Conservation (phyloP, 2,888 invertebrate genomes). For the Dasypogon diadema region DNA sequence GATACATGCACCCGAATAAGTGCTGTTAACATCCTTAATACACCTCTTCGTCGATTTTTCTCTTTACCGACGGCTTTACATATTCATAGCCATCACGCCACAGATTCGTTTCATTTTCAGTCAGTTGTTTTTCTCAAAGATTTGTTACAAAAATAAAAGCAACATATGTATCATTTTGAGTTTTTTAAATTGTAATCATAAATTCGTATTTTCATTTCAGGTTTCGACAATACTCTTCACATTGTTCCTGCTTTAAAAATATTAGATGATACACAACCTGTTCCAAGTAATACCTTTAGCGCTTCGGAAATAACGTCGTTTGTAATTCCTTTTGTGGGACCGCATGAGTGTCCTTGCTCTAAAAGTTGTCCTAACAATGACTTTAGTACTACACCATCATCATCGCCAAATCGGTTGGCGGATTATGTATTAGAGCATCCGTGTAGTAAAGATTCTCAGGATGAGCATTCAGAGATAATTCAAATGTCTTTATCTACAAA, state of each 20-base stretch:
- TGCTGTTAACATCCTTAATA: too few species aligned
- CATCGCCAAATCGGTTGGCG: conserved; percentile 40
- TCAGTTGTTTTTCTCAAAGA: too few species aligned
- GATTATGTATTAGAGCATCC: conserved; percentile 41
- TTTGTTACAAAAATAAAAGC: too few species aligned
- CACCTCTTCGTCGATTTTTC: too few species aligned
- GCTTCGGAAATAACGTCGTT: conserved; percentile 67
- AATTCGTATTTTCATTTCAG: conserved; percentile 59
- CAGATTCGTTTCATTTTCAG: too few species aligned
- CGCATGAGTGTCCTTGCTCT: conserved; percentile 68
- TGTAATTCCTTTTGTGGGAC: conserved; percentile 68
- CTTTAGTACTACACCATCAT: conserved; percentile 27
- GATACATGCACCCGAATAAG: too few species aligned
- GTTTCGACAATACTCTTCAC: conserved; percentile 68
- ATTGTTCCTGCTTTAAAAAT: conserved; percentile 66
- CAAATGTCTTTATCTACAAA: conserved; percentile 47
- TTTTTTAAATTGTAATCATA: too few species aligned
- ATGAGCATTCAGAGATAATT: conserved; percentile 36
- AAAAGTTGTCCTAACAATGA: conserved; percentile 67
- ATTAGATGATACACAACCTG: conserved; percentile 61
- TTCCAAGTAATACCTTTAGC: conserved; percentile 62
- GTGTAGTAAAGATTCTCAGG: conserved; percentile 19
- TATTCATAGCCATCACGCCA: too few species aligned
- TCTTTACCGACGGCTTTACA: too few species aligned
- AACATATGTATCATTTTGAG: too few species aligned